phyloP scores from a whole-genome alignment of 2,888 invertebrate genomes.

The Athetis lepigone region DNA sequence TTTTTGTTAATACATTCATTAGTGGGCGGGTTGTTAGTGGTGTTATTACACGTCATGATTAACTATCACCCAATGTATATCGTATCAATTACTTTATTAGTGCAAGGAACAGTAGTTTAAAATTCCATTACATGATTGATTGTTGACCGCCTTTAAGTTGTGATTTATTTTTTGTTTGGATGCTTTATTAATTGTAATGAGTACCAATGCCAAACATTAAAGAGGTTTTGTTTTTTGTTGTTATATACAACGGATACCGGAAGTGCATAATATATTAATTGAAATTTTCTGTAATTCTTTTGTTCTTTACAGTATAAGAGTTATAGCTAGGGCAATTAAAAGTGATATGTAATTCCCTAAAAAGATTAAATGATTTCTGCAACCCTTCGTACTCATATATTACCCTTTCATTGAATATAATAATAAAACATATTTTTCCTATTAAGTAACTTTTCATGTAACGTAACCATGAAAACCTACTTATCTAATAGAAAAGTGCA shows the following conservation, averaged over 20 bases:
- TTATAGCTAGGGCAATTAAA: background rate
- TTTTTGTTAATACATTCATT: slow-evolving; percentile 73
- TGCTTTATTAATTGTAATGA: slow-evolving; percentile 37
- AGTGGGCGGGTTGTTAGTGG: slow-evolving; percentile 45
- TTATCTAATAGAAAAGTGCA: slow-evolving; percentile 5
- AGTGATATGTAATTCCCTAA: background rate
- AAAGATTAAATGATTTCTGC: background rate
- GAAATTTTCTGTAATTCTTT: slow-evolving; percentile 7
- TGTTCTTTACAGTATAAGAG: background rate
- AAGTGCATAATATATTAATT: slow-evolving; percentile 28
- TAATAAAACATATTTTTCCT: slow-evolving; percentile 1
- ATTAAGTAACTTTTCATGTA: slow-evolving; percentile 2
- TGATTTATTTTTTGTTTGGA: slow-evolving; percentile 33
- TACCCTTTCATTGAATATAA: slow-evolving; percentile 2
- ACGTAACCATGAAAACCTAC: slow-evolving; percentile 15
- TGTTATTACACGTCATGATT: slow-evolving; percentile 50
- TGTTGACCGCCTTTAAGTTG: slow-evolving; percentile 17
- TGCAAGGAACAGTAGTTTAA: slow-evolving; percentile 58
- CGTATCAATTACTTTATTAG: slow-evolving; percentile 63
- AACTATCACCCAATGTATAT: slow-evolving; percentile 52
- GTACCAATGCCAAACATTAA: slow-evolving; percentile 40
- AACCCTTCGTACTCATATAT: background rate
- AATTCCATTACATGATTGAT: slow-evolving; percentile 57
- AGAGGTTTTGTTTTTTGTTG: slow-evolving; percentile 25
- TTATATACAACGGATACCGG: slow-evolving; percentile 4